phyloP scores from a whole-genome alignment of 2,797 vertebrate genomes.

The Ctenopoma kingsleyae region DNA sequence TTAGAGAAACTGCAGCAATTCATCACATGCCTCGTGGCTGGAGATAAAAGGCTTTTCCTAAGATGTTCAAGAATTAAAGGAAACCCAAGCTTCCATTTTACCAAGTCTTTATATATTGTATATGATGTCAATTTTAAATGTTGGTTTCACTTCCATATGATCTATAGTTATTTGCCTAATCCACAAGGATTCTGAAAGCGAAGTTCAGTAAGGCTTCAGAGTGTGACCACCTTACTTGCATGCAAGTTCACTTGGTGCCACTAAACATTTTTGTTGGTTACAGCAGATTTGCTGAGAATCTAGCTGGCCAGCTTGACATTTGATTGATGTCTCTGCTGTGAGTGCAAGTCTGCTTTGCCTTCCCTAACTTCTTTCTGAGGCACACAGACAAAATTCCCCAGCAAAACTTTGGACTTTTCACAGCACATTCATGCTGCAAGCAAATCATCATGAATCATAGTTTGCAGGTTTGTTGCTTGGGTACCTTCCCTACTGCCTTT shows the following conservation, averaged over 20 bases:
- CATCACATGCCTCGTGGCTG: conserved; percentile 68
- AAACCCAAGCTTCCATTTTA: conserved; percentile 45
- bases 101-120: not conserved
- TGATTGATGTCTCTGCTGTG: conserved; percentile 37
- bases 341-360: conserved; percentile 15
- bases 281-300: conserved; percentile 18
- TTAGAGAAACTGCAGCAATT: conserved; percentile 74
- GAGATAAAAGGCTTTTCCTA: conserved; percentile 63
- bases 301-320: conserved; percentile 10
- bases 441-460: conserved; percentile 8
- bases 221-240: conserved; percentile 2
- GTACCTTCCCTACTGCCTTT: conserved; percentile 10
- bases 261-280: conserved; percentile 15
- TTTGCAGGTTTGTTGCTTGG: conserved; percentile 22
- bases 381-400: conserved; percentile 13
- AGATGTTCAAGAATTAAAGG: conserved; percentile 58
- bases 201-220: not conserved
- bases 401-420: conserved; percentile 15
- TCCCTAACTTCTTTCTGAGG: conserved; percentile 12
- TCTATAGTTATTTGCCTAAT: not conserved
- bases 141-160: conserved; percentile 10
- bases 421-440: conserved; percentile 23
- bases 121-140: conserved; percentile 12
- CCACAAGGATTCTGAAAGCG: not conserved
- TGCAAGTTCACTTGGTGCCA: conserved; percentile 2